A percentile compares a stretch with the other conserved stretches of the same genome.
Conservation (phyloP, 1,140 invertebrate genomes). For the Caenorhabditis elegans region WBcel235 BX284606.5:6750001-6750500, state of each 20-base stretch:
- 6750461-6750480: not conserved
- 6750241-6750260: not conserved
- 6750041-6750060: not conserved
- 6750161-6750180: too few species aligned
- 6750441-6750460: not conserved
- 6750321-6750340: constrained; percentile 3
- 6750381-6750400: not conserved
- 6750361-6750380: not conserved
- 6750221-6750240: not conserved
- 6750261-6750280: not conserved
- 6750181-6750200: not conserved
- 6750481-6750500: not conserved
- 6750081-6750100: not conserved
- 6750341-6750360: not conserved
- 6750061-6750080: not conserved
- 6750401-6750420: constrained; percentile 2
- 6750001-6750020: too few species aligned
- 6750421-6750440: not conserved
- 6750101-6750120: too few species aligned
- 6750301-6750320: constrained; percentile 11
- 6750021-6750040: constrained; percentile 19
- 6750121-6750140: too few species aligned
- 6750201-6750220: not conserved
- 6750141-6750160: too few species aligned
- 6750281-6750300: not conserved